A percentile compares a stretch with the other conserved stretches of the same genome.
Conservation (phyloP, 2,888 invertebrate species). For the Entomobrya multifasciata region DNA sequence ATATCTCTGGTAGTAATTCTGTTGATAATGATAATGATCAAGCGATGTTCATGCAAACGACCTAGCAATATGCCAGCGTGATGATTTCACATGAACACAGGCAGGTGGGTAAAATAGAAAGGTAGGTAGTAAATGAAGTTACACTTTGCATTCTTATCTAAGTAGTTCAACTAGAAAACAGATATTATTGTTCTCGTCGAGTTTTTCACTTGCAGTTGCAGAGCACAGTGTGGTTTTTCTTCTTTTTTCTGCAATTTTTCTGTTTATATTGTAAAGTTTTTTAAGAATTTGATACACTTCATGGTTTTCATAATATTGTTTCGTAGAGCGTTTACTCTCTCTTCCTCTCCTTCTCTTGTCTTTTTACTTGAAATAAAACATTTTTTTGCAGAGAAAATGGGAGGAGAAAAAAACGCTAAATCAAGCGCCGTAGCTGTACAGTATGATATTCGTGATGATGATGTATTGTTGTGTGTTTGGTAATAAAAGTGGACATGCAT, state of each 20-base stretch:
- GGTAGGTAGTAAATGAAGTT: too few species aligned
- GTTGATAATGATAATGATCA: not conserved
- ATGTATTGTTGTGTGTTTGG: not conserved
- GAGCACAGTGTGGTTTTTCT: not conserved
- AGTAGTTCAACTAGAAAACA: not conserved
- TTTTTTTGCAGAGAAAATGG: not conserved
- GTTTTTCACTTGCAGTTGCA: not conserved
- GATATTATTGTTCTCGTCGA: slow-evolving; percentile 1
- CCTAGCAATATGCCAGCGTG: not conserved
- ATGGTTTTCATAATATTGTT: slow-evolving; percentile 41
- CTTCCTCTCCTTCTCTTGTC: not conserved
- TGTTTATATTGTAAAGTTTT: not conserved
- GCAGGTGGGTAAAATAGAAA: not conserved
- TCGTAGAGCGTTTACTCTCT: not conserved
- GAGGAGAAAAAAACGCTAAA: not conserved
- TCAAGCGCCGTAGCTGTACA: slow-evolving; percentile 11
- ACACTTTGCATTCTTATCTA: too few species aligned
- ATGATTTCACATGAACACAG: not conserved
- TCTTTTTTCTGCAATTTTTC: not conserved
- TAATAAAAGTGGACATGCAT: not conserved
- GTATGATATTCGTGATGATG: not conserved
- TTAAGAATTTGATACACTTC: slow-evolving; percentile 60
- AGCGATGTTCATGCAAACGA: not conserved
- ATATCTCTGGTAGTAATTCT: not conserved
- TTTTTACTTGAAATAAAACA: not conserved